Base-by-base conservation (phyloP, 2,797 vertebrate genomes). In the Hylomyscus alleni region DNA sequence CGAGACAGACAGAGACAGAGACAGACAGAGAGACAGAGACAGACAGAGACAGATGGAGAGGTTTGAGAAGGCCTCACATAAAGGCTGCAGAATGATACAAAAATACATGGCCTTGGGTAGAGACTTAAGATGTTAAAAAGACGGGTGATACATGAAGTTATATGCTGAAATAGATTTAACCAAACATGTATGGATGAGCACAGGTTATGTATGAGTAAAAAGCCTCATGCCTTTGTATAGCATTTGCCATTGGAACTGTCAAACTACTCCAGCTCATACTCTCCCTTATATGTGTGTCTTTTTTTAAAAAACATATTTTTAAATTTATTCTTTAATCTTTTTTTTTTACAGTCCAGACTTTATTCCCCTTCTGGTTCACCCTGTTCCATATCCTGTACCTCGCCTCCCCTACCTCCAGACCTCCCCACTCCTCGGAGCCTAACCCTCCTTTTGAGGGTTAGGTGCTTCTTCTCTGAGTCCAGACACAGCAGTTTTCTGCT, bases 11-110 rank as follows among this genome's bases (percentile, higher is more conserved):
- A 62, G 67, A 69, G 34, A 69, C 13, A 31, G 3, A 13, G 3
- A 13, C 10, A 31, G 26, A 31, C 0, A 34, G 15, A 17, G 34
- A n/a, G 5, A 69, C 2, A 69, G 14, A n/a, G 0, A 37, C 10
- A 40, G 31, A 67, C 4, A 69, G 13, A 37, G 69, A 37, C n/a
- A 62, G 7, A 83, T 2, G 14, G 12, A 82, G 47, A 87, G n/a
- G 52, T 31, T 52, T 20, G 34, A 58, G 52, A 88, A 88, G 65
- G 37, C n/a, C 52, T 73, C 52, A 87, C 22, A 56, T 20, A 56
- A 40, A 73, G 69, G 26, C 85, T 88, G n/a, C n/a, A 75, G n/a
- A 44, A 88, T 20, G n/a, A 20, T 40, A 73, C 15, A 19, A 87
- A 73, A 87, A 31, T 29, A 31, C 17, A 52, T 12, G 29, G 26